Percentiles rank a stretch among this genome's conserved stretches.
Conservation (phyloP, 2,888 invertebrate genomes). For the Dicycla oo region DNA sequence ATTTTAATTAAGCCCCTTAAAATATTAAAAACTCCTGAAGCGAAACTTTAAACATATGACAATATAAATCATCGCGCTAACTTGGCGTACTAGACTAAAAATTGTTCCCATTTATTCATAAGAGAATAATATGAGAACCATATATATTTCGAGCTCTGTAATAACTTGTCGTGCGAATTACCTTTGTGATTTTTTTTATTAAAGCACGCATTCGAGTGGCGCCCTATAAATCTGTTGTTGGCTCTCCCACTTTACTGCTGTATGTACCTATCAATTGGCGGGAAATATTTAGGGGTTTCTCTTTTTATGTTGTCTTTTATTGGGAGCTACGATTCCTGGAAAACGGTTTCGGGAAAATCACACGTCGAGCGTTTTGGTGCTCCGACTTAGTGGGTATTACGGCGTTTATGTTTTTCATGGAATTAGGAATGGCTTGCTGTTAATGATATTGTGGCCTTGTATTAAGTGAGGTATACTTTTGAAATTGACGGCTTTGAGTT, state of each 20-base stretch:
- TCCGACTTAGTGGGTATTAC: conserved; percentile 57
- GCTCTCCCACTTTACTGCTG: conserved; percentile 84
- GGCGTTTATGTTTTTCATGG: conserved; percentile 51
- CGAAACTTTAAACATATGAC: conserved; percentile 64
- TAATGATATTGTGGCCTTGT: conserved; percentile 20
- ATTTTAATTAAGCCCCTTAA: conserved; percentile 26
- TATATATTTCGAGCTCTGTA: conserved; percentile 83
- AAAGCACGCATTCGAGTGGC: conserved; percentile 85
- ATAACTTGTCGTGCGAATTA: conserved; percentile 88
- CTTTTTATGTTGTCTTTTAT: conserved; percentile 82
- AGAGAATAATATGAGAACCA: conserved; percentile 81
- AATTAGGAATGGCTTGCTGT: conserved; percentile 36
- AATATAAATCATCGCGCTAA: conserved; percentile 70
- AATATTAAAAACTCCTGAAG: conserved; percentile 55
- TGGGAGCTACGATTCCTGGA: conserved; percentile 73
- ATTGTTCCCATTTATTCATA: conserved; percentile 81
- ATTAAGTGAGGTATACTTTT: conserved; percentile 4
- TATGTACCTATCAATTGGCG: conserved; percentile 85
- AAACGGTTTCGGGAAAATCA: conserved; percentile 66
- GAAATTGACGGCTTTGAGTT: not conserved
- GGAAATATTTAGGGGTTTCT: conserved; percentile 80
- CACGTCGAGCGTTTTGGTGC: conserved; percentile 59
- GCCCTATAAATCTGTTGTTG: conserved; percentile 88
- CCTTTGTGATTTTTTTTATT: conserved; percentile 88
- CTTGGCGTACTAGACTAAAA: conserved; percentile 78